Evolutionary conservation across 2,888 invertebrate species (phyloP).

Genomic region (Ormyrus labotus): DNA sequence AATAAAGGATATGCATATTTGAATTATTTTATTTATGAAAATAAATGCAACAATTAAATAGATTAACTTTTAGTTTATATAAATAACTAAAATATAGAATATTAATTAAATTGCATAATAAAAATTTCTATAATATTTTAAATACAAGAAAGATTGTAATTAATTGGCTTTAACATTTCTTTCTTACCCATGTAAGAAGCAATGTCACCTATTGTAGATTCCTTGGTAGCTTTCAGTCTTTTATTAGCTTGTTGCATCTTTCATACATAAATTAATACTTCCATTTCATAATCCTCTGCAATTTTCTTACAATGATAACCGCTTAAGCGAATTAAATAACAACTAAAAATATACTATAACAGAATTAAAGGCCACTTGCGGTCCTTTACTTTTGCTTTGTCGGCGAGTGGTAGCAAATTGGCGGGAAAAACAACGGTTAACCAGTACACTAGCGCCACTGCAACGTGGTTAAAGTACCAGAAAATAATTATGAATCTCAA

Average conservation of each 20-base stretch:
- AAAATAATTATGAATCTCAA: no score
- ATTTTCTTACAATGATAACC: no score
- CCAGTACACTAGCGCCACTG: neutral
- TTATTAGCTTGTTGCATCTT: slow-evolving; percentile 61
- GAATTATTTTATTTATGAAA: no score
- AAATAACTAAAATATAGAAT: no score
- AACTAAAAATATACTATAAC: no score
- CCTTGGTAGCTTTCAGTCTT: slow-evolving; percentile 60
- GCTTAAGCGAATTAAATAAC: no score
- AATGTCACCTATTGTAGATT: slow-evolving; percentile 62
- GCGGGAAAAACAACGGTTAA: neutral
- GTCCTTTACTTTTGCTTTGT: neutral
- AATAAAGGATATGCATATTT: neutral
- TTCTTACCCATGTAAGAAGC: slow-evolving; percentile 63
- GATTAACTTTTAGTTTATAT: no score
- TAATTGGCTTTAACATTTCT: neutral
- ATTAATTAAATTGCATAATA: no score
- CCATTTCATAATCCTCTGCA: no score
- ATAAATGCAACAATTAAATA: no score
- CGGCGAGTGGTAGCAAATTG: neutral
- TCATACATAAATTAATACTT: neutral
- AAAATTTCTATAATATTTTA: no score
- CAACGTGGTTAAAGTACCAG: neutral
- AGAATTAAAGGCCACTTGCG: no score
- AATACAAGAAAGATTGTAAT: neutral